These are phyloP conservation scores for Hipparchia semele DNA, from an alignment of 2,888 invertebrate species.

Conservation along the genomic window DNA sequence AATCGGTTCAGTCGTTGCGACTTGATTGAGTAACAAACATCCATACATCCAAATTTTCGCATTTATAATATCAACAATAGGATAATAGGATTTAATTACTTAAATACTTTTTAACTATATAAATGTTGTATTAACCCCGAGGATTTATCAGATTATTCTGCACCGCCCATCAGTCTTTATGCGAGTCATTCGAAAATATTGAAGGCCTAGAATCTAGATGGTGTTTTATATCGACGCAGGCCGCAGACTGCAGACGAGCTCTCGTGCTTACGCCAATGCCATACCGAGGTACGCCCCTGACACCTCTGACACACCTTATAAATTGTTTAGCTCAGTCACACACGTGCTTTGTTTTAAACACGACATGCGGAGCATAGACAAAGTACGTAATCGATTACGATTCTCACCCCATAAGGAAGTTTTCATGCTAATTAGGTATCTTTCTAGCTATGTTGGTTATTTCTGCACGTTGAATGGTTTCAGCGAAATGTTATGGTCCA, in stretches of 20 bases:
- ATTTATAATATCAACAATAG: too few species aligned
- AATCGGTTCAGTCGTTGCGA: too few species aligned
- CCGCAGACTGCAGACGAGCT: slow-evolving; percentile 37
- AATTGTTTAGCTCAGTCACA: slow-evolving; percentile 33
- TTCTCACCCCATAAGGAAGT: slow-evolving; percentile 10
- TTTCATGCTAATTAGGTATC: background rate
- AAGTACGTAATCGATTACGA: slow-evolving; percentile 5
- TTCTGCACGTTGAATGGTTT: too few species aligned
- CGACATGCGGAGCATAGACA: slow-evolving; percentile 12
- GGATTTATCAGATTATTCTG: too few species aligned
- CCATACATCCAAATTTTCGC: too few species aligned
- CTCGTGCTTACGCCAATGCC: slow-evolving; percentile 46
- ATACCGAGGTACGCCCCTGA: slow-evolving; percentile 40
- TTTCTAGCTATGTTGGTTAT: too few species aligned
- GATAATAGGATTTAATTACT: too few species aligned
- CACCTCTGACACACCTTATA: slow-evolving; percentile 42
- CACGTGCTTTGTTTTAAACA: slow-evolving; percentile 33
- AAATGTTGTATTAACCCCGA: too few species aligned
- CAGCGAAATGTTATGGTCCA: background rate
- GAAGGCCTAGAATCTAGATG: slow-evolving; percentile 26
- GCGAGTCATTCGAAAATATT: slow-evolving; percentile 37
- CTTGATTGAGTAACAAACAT: too few species aligned
- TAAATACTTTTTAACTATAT: too few species aligned
- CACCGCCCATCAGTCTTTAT: slow-evolving; percentile 36
- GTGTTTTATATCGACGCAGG: slow-evolving; percentile 38